Conservation (phyloP, 2,113 vertebrate genomes). For the Penelope pileata region DNA sequence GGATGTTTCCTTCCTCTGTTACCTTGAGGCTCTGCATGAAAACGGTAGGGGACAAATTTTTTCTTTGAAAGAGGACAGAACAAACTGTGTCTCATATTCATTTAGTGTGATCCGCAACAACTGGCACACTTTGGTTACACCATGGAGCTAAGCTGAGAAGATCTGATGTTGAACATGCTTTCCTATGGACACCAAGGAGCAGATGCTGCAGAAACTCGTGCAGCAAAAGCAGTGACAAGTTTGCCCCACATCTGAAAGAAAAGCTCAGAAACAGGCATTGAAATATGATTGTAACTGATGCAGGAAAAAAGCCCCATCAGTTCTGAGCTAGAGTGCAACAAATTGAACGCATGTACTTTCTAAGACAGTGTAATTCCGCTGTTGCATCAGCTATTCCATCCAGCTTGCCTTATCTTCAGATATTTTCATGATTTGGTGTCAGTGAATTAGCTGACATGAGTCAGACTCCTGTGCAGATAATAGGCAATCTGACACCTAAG, state of each 20-base stretch:
- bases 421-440: not conserved
- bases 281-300: not conserved
- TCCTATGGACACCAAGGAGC: not conserved
- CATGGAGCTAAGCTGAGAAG: not conserved
- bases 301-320: fast-evolving
- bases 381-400: not conserved
- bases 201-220: not conserved
- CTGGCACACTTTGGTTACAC: not conserved
- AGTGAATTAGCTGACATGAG: slow-evolving; percentile 9
- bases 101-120: not conserved
- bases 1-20: not conserved
- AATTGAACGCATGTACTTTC: not conserved
- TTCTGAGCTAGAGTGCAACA: not conserved
- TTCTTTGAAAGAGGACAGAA: not conserved
- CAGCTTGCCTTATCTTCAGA: not conserved
- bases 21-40: not conserved
- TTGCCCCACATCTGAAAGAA: not conserved
- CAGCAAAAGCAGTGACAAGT: not conserved
- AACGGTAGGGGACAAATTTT: not conserved
- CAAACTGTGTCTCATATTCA: not conserved
- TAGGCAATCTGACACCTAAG: not conserved
- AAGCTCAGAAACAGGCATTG: not conserved
- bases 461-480: slow-evolving; percentile 20
- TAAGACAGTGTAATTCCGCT: not conserved
- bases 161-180: not conserved